A percentile compares a stretch with the other conserved stretches of the same genome.
Conservation (phyloP, 2,113 vertebrate species). For the Reinhardtius hippoglossoides region DNA sequence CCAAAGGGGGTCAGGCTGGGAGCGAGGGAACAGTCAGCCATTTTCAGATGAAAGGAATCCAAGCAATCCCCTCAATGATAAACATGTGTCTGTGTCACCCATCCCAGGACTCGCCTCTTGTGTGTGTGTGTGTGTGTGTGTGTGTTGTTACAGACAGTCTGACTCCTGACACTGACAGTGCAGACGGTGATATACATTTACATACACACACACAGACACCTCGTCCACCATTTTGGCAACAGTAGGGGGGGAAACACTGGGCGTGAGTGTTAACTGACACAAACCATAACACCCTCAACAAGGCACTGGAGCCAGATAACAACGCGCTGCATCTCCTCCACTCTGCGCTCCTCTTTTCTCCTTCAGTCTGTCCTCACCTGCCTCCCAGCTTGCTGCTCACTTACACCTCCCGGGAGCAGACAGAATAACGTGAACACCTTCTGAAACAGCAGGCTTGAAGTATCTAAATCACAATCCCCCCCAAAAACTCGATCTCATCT, state of each 20-base stretch:
- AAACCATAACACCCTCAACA: conserved; percentile 44
- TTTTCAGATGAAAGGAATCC: conserved; percentile 86
- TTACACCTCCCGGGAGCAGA: background rate
- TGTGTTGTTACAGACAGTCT: conserved; percentile 36
- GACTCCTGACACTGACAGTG: conserved; percentile 76
- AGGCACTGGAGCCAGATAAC: conserved; percentile 25
- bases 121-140: conserved; percentile 33
- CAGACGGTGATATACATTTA: conserved; percentile 36
- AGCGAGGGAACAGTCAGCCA: conserved; percentile 88
- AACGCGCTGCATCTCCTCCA: conserved; percentile 6
- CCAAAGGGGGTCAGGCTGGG: conserved; percentile 85
- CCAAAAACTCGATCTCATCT: background rate
- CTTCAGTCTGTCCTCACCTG: conserved; percentile 29
- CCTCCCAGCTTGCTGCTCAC: background rate
- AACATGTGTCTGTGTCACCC: conserved; percentile 92
- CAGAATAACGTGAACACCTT: background rate
- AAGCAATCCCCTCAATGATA: conserved; percentile 89
- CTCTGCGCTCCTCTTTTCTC: background rate
- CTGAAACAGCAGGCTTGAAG: background rate
- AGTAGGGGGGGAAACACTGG: conserved; percentile 6
- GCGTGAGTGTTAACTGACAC: conserved; percentile 55
- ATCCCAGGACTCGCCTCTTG: conserved; percentile 81
- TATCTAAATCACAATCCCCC: background rate
- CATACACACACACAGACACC: conserved; percentile 43
- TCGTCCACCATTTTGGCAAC: conserved; percentile 50